These are phyloP conservation scores for Karalla daura DNA, from an alignment of 2,797 vertebrate genomes.

Conservation along the genomic window DNA sequence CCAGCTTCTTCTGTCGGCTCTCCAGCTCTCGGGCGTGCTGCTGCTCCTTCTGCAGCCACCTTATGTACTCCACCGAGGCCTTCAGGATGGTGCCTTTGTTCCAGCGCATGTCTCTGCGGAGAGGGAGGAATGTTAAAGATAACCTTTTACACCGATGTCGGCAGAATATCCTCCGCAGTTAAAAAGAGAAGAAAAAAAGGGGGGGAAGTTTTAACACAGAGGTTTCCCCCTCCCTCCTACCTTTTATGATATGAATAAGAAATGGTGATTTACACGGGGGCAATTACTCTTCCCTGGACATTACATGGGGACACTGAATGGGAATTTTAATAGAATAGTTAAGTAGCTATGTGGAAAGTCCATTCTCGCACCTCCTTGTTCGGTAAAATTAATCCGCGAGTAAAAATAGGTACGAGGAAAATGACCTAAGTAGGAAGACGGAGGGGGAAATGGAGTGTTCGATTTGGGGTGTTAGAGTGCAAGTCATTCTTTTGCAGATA, in stretches of 20 bases:
- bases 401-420: slow-evolving; percentile 96
- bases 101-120: slow-evolving; percentile 98
- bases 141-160: slow-evolving; percentile 84
- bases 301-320: slow-evolving; percentile 95
- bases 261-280: slow-evolving; percentile 96
- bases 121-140: slow-evolving; percentile 82
- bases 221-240: slow-evolving; percentile 35
- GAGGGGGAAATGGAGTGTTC: slow-evolving; percentile 82
- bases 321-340: slow-evolving; percentile 99
- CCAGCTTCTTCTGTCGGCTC: slow-evolving; percentile 96
- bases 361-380: slow-evolving; percentile 90
- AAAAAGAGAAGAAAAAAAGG: slow-evolving; percentile 72
- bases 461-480: slow-evolving; percentile 88
- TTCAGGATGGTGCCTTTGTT: slow-evolving; percentile 99
- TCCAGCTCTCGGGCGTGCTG: slow-evolving; percentile 95
- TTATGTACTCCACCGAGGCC: slow-evolving; percentile 99
- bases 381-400: slow-evolving; percentile 98
- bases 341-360: slow-evolving; percentile 88
- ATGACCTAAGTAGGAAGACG: slow-evolving; percentile 79
- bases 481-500: slow-evolving; percentile 81
- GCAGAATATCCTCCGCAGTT: slow-evolving; percentile 86
- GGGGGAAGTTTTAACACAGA: slow-evolving; percentile 77
- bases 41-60: slow-evolving; percentile 99
- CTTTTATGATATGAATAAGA: slow-evolving; percentile 94
- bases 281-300: slow-evolving; percentile 99